Base-by-base conservation (phyloP, 2,113 vertebrate species). In the Glaucomys volans region DNA sequence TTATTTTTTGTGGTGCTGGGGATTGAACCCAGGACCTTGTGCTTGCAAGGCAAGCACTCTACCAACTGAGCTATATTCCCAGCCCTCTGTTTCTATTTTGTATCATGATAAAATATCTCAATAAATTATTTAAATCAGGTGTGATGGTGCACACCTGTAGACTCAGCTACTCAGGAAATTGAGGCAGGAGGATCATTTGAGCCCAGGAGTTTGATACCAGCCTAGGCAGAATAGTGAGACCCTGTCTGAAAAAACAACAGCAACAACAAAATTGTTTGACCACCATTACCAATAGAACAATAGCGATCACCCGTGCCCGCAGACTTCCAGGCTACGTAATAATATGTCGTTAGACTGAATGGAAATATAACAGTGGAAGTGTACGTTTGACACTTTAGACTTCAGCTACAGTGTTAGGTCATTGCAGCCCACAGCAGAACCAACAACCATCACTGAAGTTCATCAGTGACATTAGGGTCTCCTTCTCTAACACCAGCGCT, bases 381-480 rank as follows among this genome's bases (percentile, higher is more conserved):
- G 20, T 2, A 5, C 0, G 1, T 3, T 13, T 0, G 8, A 30
- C 22, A 30, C 37, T 57, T 9, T 16, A 44, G 26, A 54, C 40
- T 52, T 30, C 18, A 7, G 10, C 52, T 40, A 14, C 69, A 22
- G 32, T 35, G n/a, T 24, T 52, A 13, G 30, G 30, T 20, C 2
- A 7, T 62, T 44, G 17, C n/a, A 16, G 30, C 30, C 54, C 40
- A 12, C 0, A 4, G 2, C 26, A 64, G 24, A 88, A 20, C 11
- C 44, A 44, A 20, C 44, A 44, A 20, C 20, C 16, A 37, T 13
- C 8, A 0, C 30, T 14, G 42, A 59, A 40, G 72, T 8, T 3
- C 40, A 5, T n/a, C n/a, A 11, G 24, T 3, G 8, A 9, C 3
- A 0, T 24, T 2, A 9, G 4, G 0, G 9, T 2, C 59, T 66